These are phyloP conservation scores for Abrostola triplasia DNA, from an alignment of 2,888 invertebrate genomes.

Conservation along the genomic window DNA sequence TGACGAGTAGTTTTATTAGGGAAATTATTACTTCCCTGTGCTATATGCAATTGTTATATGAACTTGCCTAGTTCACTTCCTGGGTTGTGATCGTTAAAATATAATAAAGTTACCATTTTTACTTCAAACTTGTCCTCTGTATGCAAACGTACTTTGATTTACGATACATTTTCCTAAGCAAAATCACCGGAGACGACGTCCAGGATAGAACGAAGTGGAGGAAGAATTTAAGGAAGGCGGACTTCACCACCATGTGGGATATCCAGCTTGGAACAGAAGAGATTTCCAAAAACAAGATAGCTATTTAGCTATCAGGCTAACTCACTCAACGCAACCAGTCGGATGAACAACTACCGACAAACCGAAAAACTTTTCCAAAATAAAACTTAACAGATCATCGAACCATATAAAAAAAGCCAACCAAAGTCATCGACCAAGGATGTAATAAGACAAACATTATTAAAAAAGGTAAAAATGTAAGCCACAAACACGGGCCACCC, in stretches of 20 bases:
- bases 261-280: too few relatives aligned
- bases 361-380: not conserved
- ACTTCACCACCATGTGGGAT: too few relatives aligned
- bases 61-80: slow-evolving; percentile 60
- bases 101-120: slow-evolving; percentile 47
- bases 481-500: slow-evolving; percentile 63
- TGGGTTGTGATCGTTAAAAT: slow-evolving; percentile 48
- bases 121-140: slow-evolving; percentile 27
- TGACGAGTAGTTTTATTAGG: slow-evolving; percentile 73
- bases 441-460: slow-evolving; percentile 38
- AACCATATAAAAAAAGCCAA: slow-evolving; percentile 16
- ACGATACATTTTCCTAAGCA: slow-evolving; percentile 5
- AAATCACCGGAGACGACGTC: too few relatives aligned
- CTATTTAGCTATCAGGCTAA: too few relatives aligned
- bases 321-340: too few relatives aligned
- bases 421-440: slow-evolving; percentile 47
- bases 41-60: slow-evolving; percentile 54
- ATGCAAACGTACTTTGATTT: slow-evolving; percentile 2
- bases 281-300: too few relatives aligned
- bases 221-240: too few relatives aligned
- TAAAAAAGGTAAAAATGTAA: slow-evolving; percentile 48
- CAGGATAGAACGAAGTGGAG: too few relatives aligned
- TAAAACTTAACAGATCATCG: not conserved
- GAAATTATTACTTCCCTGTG: slow-evolving; percentile 75
- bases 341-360: too few relatives aligned